Evolutionary conservation across 2,888 invertebrate genomes (phyloP), one percentile per base, ranked within the genome.

Genomic region (Mythimna albipuncta): DNA sequence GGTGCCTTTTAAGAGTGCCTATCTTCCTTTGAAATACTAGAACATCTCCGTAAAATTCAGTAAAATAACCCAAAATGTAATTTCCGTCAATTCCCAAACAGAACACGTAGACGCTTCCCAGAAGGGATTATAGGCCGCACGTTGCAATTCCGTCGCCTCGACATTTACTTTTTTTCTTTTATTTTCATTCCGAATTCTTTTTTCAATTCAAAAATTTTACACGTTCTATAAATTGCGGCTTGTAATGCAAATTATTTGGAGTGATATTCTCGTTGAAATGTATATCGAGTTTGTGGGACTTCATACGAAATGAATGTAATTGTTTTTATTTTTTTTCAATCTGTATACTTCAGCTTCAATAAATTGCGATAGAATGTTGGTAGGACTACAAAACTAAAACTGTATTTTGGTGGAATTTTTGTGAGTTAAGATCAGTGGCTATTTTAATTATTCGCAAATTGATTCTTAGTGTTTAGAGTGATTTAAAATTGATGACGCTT

Each of bases 61-160:
- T 58, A 38, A 75, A 52, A 52, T 61, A 61, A n/a, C 9, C 50
- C n/a, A 26, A 52, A 71, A 66, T 63, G 38, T 68, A 64, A 65
- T 70, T 67, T 65, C 38, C 52, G 6, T 32, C 7, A 19, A 66
- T 82, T 69, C 21, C 32, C 35, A 81, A 71, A 71, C 71, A 9
- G 19, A 11, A 5, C 81, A 82, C 79, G 75, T 72, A 52, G 41
- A 21, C 41, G 21, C 66, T 63, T 13, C 47, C 71, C 65, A 61
- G 65, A 57, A 21, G 52, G 75, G 75, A 69, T 72, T 71, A 82
- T 66, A 79, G 71, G 70, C 69, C 41, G 52, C 55, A 50, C 55
- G 58, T 61, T 74, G 79, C 82, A 78, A 78, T 82, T 67, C 57
- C 57, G 61, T 82, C 64, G 59, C 69, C 66, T 47, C 41, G 32